phyloP scores from a whole-genome alignment of 2,888 invertebrate species.

The Pycnomerus fuliginosus region DNA sequence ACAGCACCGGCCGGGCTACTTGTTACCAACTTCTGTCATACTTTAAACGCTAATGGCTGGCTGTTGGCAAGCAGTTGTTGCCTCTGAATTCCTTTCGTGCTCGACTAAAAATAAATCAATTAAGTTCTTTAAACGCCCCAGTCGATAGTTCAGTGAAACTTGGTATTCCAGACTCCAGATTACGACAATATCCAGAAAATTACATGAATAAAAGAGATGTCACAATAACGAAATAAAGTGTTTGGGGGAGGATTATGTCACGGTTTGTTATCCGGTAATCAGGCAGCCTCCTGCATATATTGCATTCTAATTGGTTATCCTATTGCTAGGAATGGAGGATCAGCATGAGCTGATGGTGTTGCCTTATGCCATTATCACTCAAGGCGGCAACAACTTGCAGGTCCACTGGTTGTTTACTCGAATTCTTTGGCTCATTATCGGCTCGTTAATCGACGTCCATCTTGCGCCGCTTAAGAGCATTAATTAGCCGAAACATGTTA shows the following conservation, averaged over 20 bases:
- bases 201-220: slow-evolving; percentile 35
- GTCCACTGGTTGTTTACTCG: slow-evolving; percentile 24
- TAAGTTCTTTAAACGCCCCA: too few relatives aligned
- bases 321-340: slow-evolving; percentile 11
- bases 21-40: too few relatives aligned
- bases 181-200: too few relatives aligned
- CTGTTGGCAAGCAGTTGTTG: too few relatives aligned
- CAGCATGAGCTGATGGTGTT: slow-evolving; percentile 3
- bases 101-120: not conserved
- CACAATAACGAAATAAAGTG: slow-evolving; percentile 23
- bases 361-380: slow-evolving; percentile 7
- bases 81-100: too few relatives aligned
- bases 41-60: too few relatives aligned
- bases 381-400: not conserved
- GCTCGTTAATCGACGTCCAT: slow-evolving; percentile 22
- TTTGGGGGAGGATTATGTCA: slow-evolving; percentile 6
- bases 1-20: slow-evolving; percentile 33
- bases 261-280: slow-evolving; percentile 35
- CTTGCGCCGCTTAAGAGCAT: slow-evolving; percentile 19
- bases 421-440: slow-evolving; percentile 33
- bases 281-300: slow-evolving; percentile 31
- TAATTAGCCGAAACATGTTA: slow-evolving; percentile 18
- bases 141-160: too few relatives aligned
- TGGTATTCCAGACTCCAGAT: too few relatives aligned
- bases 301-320: slow-evolving; percentile 38